Evolutionary conservation across 2,888 invertebrate genomes (phyloP), one percentile per base, ranked within the genome.

Genomic region (Mythimna ferrago): DNA sequence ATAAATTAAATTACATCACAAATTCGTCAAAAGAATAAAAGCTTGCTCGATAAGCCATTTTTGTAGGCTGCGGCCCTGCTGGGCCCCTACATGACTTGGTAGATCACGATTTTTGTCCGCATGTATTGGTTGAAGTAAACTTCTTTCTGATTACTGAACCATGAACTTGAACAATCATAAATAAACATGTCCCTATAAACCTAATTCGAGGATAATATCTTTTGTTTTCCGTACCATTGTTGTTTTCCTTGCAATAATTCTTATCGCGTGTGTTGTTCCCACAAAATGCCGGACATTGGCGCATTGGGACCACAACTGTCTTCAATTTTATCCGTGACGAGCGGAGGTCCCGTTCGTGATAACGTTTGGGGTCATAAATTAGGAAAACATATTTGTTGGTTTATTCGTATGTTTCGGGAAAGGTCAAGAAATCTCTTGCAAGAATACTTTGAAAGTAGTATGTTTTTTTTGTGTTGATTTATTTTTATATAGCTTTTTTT

Each of bases 271-370:
- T 67, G 71, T 62, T 69, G 60, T 54, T 19, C 35, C 71, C 73
- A 78, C 78, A 80, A 83, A 82, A 70, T 53, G 69, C 63, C 62
- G 73, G 71, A 61, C 61, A 77, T 53, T 48, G 80, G 71, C 85
- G 73, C 80, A 61, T 35, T 69, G 85, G 83, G 83, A 85, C 78
- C 62, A n/a, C 11, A 78, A 80, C 71, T 75, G 83, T 78, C 83
- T 68, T 77, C 74, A 77, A 85, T 85, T 78, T 64, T 57, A 74
- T 73, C 48, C 72, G 68, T 73, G 78, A 85, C 64, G 69, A 64
- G 66, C 58, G 66, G 60, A 57, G 64, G 69, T 44, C 60, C 19
- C 54, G 16, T 82, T 71, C 69, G 84, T 79, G 69, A 79, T 71
- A 73, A 71, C 82, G 56, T 66, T 53, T n/a, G 19, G 14, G 38